These are phyloP conservation scores for Ametastegia equiseti DNA, from an alignment of 2,888 invertebrate species.

Conservation along the genomic window DNA sequence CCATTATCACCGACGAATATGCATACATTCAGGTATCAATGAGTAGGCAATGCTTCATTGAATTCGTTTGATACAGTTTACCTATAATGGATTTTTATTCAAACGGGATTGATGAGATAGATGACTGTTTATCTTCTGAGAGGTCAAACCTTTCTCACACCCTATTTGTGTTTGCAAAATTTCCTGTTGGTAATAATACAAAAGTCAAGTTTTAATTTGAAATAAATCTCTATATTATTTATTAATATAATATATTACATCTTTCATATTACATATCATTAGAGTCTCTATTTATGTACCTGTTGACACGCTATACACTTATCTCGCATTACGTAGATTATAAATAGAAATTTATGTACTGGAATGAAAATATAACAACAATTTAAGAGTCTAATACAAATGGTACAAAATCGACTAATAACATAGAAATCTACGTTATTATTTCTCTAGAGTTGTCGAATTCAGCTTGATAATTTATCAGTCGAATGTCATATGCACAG, in stretches of 20 bases:
- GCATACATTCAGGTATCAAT: background rate
- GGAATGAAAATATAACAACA: slow-evolving; percentile 32
- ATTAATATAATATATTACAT: slow-evolving; percentile 38
- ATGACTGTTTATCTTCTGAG: background rate
- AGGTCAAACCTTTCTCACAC: background rate
- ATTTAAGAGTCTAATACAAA: background rate
- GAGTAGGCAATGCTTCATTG: background rate
- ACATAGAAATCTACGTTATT: slow-evolving; percentile 8
- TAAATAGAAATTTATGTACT: slow-evolving; percentile 32
- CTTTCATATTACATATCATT: slow-evolving; percentile 43
- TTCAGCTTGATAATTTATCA: slow-evolving; percentile 30
- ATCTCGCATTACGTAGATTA: slow-evolving; percentile 3
- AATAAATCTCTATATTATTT: slow-evolving; percentile 40
- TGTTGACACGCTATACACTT: background rate
- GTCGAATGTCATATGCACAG: background rate
- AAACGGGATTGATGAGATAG: background rate
- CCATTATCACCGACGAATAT: background rate
- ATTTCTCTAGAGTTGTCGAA: slow-evolving; percentile 15
- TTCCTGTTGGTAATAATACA: slow-evolving; percentile 9
- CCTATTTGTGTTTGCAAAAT: background rate
- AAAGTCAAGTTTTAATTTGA: slow-evolving; percentile 18
- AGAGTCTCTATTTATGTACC: slow-evolving; percentile 5
- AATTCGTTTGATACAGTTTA: background rate
- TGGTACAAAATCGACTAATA: slow-evolving; percentile 21
- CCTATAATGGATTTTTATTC: background rate